Conservation (phyloP, 2,113 vertebrate genomes). For the Thermophis baileyi region DNA sequence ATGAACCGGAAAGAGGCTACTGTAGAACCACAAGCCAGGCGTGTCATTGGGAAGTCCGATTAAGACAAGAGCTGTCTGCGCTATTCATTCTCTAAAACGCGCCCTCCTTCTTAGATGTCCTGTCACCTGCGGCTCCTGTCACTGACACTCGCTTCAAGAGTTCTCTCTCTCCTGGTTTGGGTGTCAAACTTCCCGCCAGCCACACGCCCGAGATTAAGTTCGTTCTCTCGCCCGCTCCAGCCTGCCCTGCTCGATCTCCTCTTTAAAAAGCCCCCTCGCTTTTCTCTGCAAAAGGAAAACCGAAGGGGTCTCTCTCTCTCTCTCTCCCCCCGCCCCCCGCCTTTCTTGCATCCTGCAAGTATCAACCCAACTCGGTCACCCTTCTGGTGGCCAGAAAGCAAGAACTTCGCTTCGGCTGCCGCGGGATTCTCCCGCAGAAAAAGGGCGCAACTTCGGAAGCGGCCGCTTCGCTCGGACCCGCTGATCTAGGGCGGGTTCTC, state of each 20-base stretch:
- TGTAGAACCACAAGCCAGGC: neutral
- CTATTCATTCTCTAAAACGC: neutral
- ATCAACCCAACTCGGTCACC: neutral
- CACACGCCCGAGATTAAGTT: neutral
- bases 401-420: neutral
- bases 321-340: neutral
- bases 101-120: accelerated
- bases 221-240: neutral
- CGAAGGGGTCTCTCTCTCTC: neutral
- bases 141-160: neutral
- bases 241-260: neutral
- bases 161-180: neutral
- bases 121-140: neutral
- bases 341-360: neutral
- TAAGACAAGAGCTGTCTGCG: neutral
- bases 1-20: neutral
- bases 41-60: neutral
- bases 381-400: neutral
- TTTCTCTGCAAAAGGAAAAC: neutral
- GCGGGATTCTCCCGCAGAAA: neutral
- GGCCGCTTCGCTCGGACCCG: neutral
- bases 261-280: neutral
- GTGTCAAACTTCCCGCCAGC: neutral
- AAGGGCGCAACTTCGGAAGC: neutral
- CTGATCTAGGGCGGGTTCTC: neutral